Evolutionary conservation across 2,888 invertebrate genomes (phyloP).

Genomic region (Desoria tigrina): DNA sequence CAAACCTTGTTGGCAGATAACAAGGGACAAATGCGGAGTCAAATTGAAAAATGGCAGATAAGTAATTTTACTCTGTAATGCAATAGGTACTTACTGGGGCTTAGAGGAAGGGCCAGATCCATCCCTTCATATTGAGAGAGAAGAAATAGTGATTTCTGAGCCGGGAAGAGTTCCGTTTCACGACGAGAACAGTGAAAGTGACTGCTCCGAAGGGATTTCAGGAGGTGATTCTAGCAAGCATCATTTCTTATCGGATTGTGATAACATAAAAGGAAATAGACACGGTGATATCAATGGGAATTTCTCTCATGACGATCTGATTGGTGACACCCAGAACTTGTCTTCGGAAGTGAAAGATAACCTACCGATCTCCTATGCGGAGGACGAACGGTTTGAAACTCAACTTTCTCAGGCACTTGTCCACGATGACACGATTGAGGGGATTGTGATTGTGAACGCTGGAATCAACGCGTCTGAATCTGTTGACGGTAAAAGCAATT

Average conservation of each 20-base stretch:
- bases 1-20: too few species aligned
- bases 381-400: too few species aligned
- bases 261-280: background rate
- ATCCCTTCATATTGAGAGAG: slow-evolving; percentile 1
- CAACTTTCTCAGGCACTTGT: too few species aligned
- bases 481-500: too few species aligned
- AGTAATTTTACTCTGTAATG: too few species aligned
- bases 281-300: slow-evolving; percentile 8
- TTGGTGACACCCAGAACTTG: background rate
- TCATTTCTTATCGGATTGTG: background rate
- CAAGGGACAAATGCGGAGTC: too few species aligned
- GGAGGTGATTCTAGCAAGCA: background rate
- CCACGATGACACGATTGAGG: too few species aligned
- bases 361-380: background rate
- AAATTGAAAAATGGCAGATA: too few species aligned
- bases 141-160: slow-evolving; percentile 13
- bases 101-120: slow-evolving; percentile 7
- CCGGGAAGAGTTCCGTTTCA: background rate
- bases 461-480: too few species aligned
- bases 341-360: background rate
- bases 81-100: slow-evolving; percentile 12
- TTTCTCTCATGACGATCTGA: slow-evolving; percentile 1
- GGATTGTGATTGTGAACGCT: too few species aligned
- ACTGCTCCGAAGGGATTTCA: background rate
- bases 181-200: slow-evolving; percentile 4